phyloP scores from a whole-genome alignment of 2,888 invertebrate species.

The Vesta saturnalis region DNA sequence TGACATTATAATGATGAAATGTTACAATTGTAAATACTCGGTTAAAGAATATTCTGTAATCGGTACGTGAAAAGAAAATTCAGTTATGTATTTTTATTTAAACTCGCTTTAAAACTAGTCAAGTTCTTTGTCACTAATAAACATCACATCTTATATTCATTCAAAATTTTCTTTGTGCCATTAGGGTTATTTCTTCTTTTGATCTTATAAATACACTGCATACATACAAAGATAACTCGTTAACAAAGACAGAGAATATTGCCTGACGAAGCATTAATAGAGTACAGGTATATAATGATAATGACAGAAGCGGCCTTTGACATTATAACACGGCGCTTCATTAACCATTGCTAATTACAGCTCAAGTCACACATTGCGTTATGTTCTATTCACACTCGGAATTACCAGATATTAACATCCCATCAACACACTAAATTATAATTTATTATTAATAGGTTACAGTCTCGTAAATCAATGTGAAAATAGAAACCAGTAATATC shows the following conservation, averaged over 20 bases:
- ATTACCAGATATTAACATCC: background rate
- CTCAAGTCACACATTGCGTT: conserved; percentile 32
- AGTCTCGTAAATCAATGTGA: no score
- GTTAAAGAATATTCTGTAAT: no score
- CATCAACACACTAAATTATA: background rate
- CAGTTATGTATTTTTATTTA: no score
- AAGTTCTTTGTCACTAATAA: background rate
- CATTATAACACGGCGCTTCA: conserved; percentile 33
- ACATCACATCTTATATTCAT: background rate
- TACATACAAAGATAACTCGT: no score
- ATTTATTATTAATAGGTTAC: background rate
- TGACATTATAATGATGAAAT: no score
- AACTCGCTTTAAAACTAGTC: background rate
- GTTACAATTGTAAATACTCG: no score
- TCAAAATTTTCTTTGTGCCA: background rate
- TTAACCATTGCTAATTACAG: conserved; percentile 34
- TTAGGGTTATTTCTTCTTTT: background rate
- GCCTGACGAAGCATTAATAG: conserved; percentile 28
- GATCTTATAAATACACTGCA: conserved; percentile 1
- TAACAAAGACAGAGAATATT: conserved; percentile 10
- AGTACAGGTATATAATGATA: conserved; percentile 30
- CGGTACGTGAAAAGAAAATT: no score
- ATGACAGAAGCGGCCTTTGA: conserved; percentile 34
- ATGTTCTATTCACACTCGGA: conserved; percentile 25
- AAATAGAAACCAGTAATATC: no score